Evolutionary conservation across 2,888 invertebrate species (phyloP), one percentile per base, ranked within the genome.

Genomic region (Malachius bipustulatus): DNA sequence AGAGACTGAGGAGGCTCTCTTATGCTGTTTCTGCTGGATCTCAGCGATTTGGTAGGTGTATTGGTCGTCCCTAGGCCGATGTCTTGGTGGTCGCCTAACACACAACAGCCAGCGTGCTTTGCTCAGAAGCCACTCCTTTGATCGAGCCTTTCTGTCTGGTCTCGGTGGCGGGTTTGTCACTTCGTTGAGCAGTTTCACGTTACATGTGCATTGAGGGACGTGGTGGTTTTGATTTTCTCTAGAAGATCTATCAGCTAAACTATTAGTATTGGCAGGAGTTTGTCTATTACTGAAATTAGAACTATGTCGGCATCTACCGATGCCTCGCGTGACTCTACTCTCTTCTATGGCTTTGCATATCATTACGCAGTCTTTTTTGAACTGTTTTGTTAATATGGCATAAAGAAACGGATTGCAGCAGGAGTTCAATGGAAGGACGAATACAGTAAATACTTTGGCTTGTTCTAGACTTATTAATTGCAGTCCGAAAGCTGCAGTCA

Each of bases 381-480:
- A 94, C 62, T 94, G 93, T 59, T 96, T 94, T 4, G 96, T 96
- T 54, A 96, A 77, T 48, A 96, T 94, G 33, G 96, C 96, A 62
- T 97, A 97, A 15, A 97, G 73, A 61, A 96, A 96, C 1, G 97
- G 97, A 65, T 97, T 97, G 65, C 94, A 93, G 63, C 94, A 96
- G 9, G 90, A 89, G 64, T 97, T 97, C 43, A 97, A 67, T 2
- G 97, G 96, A 49, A 96, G 68, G 36, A 97, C 82, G 60, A 97
- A 94, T 26, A 97, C 93, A 2, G 93, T 93, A 59, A 88, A 90
- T 47, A 88, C 81, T 68, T 97, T 97, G 30, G 96, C 94, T 64
- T 91, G 88, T 59, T 94, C 93, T 40, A 97, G 69, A 2, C 88
- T 85, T 15, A 97, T 85, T 32, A 96, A 68, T 41, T 87, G 89